phyloP scores from a whole-genome alignment of 2,113 vertebrate genomes.

The Empidonax traillii region DNA sequence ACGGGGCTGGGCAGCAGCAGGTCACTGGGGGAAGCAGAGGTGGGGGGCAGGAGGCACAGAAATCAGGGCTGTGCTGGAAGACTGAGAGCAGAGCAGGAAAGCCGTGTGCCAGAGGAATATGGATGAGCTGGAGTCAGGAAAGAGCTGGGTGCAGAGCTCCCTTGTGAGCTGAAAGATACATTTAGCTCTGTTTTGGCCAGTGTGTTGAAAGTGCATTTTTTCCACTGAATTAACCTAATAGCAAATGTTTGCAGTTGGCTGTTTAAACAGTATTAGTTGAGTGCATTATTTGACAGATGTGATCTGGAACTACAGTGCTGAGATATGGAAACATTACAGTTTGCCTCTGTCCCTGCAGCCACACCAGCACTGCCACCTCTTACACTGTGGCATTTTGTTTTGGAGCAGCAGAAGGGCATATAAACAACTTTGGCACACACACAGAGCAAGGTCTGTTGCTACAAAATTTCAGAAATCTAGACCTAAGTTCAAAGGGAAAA shows the following conservation, averaged over 20 bases:
- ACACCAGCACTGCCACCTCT: not conserved
- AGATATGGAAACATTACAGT: not conserved
- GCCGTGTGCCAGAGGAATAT: not conserved
- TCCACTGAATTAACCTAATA: not conserved
- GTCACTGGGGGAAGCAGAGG: not conserved
- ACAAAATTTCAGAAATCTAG: not conserved
- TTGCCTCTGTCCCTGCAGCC: not conserved
- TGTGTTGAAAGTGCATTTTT: not conserved
- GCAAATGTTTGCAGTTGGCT: not conserved
- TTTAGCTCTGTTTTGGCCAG: not conserved
- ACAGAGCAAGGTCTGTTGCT: not conserved
- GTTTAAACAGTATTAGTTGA: not conserved
- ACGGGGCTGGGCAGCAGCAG: not conserved
- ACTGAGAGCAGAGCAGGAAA: conserved; percentile 39
- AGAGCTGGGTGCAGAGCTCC: not conserved
- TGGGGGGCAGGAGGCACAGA: conserved; percentile 1
- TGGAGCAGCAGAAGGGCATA: not conserved
- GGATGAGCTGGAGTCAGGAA: not conserved
- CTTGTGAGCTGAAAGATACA: not conserved
- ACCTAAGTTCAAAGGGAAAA: not conserved
- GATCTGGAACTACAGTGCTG: not conserved
- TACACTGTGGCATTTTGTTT: not conserved
- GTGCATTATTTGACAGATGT: not conserved
- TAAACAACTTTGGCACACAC: not conserved
- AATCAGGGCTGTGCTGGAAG: conserved; percentile 18